A percentile compares a stretch with the other conserved stretches of the same genome.
Conservation (phyloP, 2,888 invertebrate genomes). For the Craniophora ligustri region DNA sequence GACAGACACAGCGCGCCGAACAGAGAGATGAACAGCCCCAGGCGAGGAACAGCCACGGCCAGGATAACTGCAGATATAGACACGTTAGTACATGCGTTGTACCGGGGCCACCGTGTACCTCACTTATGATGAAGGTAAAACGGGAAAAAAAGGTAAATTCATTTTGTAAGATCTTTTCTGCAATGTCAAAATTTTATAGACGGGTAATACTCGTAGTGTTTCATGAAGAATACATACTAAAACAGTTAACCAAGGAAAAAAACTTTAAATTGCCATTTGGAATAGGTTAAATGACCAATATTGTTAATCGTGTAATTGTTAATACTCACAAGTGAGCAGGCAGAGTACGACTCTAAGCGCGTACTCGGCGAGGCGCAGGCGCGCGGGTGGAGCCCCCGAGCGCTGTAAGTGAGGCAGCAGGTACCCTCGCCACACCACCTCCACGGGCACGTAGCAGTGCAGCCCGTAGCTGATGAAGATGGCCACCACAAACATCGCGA, state of each 20-base stretch:
- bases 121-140: too few species aligned
- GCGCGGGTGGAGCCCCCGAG: conserved; percentile 66
- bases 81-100: neutral
- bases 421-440: conserved; percentile 96
- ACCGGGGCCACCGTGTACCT: too few species aligned
- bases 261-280: too few species aligned
- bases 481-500: conserved; percentile 91
- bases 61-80: conserved; percentile 90
- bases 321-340: conserved; percentile 95
- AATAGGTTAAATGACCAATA: too few species aligned
- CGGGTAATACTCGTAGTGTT: too few species aligned
- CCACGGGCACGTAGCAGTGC: conserved; percentile 98
- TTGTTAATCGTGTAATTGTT: too few species aligned
- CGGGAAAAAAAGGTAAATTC: too few species aligned
- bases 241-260: too few species aligned
- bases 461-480: conserved; percentile 97
- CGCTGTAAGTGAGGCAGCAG: conserved; percentile 76
- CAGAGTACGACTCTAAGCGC: conserved; percentile 92
- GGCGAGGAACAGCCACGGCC: conserved; percentile 93
- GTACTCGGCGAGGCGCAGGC: conserved; percentile 90
- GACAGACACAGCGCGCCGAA: conserved; percentile 96
- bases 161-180: too few species aligned
- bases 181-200: too few species aligned
- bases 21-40: conserved; percentile 93
- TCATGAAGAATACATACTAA: too few species aligned